A percentile compares a stretch with the other conserved stretches of the same genome.
These are phyloP conservation scores for Neoarius graeffei DNA, from an alignment of 2,113 vertebrate genomes.

Conservation along the genomic window DNA sequence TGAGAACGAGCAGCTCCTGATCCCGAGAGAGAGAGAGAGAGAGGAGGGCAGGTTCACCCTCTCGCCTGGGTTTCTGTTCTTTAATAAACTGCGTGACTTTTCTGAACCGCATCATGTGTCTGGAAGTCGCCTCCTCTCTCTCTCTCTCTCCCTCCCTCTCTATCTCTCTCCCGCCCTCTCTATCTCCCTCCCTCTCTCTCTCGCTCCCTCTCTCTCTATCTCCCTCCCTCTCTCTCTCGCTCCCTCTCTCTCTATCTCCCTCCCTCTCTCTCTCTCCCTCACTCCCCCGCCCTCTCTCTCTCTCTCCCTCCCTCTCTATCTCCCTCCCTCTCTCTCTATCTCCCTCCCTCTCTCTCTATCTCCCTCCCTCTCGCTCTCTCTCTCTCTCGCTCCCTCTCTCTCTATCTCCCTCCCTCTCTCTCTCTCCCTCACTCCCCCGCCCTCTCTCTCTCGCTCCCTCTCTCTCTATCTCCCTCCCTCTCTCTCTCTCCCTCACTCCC, in stretches of 20 bases:
- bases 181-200: no score
- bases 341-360: no score
- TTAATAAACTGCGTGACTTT: not conserved
- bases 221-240: no score
- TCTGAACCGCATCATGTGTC: not conserved
- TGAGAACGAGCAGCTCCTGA: no score
- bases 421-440: no score
- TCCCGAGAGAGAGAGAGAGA: no score
- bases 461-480: no score
- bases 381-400: not conserved
- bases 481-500: no score
- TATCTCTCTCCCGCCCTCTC: not conserved
- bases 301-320: no score
- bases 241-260: no score
- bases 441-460: no score
- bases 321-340: rapidly evolving
- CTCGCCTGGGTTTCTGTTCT: not conserved
- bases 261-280: rapidly evolving
- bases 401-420: rapidly evolving
- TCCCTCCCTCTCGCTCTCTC: not conserved
- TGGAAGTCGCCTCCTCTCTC: not conserved
- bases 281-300: not conserved
- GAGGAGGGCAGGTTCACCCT: no score
- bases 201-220: not conserved
- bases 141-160: not conserved